Percentiles rank a stretch among this genome's conserved stretches.
phyloP scores from a whole-genome alignment of 2,797 vertebrate genomes.

The Rachycentron canadum region DNA sequence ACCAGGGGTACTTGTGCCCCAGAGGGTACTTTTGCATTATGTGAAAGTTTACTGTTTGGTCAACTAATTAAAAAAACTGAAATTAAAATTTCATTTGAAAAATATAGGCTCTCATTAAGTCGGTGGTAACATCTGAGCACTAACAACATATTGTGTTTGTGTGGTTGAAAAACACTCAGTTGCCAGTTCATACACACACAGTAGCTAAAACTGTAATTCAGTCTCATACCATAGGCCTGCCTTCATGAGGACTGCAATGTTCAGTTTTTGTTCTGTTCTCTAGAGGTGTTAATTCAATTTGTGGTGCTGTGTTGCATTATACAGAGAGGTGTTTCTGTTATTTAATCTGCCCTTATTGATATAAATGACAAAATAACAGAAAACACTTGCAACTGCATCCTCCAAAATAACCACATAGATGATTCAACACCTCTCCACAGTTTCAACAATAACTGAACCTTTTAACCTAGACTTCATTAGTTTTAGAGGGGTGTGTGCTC shows the following conservation, averaged over 20 bases:
- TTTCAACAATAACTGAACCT: not conserved
- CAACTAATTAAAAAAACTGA: not conserved
- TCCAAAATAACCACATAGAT: conserved; percentile 1
- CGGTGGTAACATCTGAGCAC: not conserved
- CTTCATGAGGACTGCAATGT: not conserved
- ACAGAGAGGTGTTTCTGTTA: not conserved
- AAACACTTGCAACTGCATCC: not conserved
- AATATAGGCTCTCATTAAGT: not conserved
- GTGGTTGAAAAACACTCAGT: not conserved
- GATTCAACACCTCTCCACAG: not conserved
- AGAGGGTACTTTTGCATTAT: not conserved
- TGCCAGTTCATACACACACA: not conserved
- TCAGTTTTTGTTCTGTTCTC: not conserved
- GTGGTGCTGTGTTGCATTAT: not conserved
- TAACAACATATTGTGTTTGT: not conserved
- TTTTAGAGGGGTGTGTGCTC: not conserved
- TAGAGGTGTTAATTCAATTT: not conserved
- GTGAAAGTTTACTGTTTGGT: not conserved
- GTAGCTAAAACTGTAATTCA: not conserved
- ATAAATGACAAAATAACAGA: conserved; percentile 1
- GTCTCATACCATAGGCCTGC: not conserved
- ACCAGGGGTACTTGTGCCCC: conserved; percentile 4
- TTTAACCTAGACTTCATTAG: not conserved
- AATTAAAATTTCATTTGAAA: conserved; percentile 1
- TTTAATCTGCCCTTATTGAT: not conserved